Percentiles rank a stretch among this genome's conserved stretches.
These are phyloP conservation scores for Epinephelus cyanopodus DNA, from an alignment of 2,113 vertebrate genomes.

Conservation along the genomic window DNA sequence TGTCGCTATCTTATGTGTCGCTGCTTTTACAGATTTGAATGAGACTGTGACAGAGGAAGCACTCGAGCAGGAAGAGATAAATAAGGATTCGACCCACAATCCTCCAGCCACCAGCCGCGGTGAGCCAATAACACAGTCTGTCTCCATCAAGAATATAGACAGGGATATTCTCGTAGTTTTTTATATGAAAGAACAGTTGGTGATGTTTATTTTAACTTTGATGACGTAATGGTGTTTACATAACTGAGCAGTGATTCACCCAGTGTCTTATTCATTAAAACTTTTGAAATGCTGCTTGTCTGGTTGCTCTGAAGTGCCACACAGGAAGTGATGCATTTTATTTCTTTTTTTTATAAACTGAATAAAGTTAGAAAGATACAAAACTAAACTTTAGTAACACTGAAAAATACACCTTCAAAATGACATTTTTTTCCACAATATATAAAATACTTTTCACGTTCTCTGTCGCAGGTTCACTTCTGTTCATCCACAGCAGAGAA, in stretches of 20 bases:
- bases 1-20: not conserved
- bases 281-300: not conserved
- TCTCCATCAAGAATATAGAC: not conserved
- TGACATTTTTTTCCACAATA: not conserved
- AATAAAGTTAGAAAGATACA: not conserved
- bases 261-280: not conserved
- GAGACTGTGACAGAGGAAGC: slow-evolving; percentile 20
- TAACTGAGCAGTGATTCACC: not conserved
- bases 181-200: slow-evolving; percentile 11
- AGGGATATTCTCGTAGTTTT: not conserved
- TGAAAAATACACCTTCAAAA: not conserved
- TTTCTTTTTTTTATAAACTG: not conserved
- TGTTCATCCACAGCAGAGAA: not conserved
- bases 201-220: not conserved
- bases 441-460: too few species aligned
- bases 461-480: slow-evolving; percentile 26
- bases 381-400: not conserved
- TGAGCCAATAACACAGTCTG: slow-evolving; percentile 6
- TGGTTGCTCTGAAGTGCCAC: not conserved
- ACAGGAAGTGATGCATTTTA: slow-evolving; percentile 3
- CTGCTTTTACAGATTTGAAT: slow-evolving; percentile 40
- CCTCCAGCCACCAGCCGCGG: slow-evolving; percentile 20
- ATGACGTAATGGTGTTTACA: not conserved
- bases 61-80: slow-evolving; percentile 29
- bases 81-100: slow-evolving; percentile 22